Base-by-base conservation (phyloP, 2,113 vertebrate species). In the Fukomys damarensis region DNA sequence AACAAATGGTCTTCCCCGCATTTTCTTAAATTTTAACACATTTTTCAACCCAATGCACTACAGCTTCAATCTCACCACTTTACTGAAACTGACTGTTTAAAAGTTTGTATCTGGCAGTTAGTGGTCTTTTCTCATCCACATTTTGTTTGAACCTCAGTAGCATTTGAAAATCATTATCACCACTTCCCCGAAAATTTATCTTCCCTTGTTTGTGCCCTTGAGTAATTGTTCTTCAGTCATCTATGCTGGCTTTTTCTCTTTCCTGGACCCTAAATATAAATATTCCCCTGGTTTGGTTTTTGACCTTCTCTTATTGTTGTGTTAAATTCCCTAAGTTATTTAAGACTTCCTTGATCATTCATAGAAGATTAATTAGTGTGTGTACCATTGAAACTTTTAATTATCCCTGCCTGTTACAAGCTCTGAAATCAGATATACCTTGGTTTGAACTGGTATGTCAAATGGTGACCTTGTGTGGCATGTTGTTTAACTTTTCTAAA, bases 41-140 rank as follows among this genome's bases (percentile, higher is more conserved):
- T 93, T 93, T 13, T 86, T 94, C 86, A 96, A 93, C 11, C 59
- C 49, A 89, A 3, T 66, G 22, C 20, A 52, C 35, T 52, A 35
- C 41, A 65, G 52, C 20, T 89, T 93, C 26, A 61, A 9, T 63
- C 32, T 93, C 28, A 89, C 59, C 46, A 74, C 32, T 77, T 52
- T 79, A 79, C 20, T 91, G 32, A 95, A 88, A 91, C 2, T 81
- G 32, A 10, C 35, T 86, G 26, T 82, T 94, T 95, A 72, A 80
- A 96, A 90, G 56, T 79, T 38, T 77, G 43, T 87, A 94, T 59
- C 35, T 66, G 92, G 94, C 30, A 86, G 80, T 13, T 52, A 93
- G 43, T 7, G 28, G 74, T 77, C 82, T 54, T 49, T 14, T 76
- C 26, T 49, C 49, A 94, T 91, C 59, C 59, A 91, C 35, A 93